phyloP scores from a whole-genome alignment of 2,797 vertebrate species.

The Podarcis siculus region DNA sequence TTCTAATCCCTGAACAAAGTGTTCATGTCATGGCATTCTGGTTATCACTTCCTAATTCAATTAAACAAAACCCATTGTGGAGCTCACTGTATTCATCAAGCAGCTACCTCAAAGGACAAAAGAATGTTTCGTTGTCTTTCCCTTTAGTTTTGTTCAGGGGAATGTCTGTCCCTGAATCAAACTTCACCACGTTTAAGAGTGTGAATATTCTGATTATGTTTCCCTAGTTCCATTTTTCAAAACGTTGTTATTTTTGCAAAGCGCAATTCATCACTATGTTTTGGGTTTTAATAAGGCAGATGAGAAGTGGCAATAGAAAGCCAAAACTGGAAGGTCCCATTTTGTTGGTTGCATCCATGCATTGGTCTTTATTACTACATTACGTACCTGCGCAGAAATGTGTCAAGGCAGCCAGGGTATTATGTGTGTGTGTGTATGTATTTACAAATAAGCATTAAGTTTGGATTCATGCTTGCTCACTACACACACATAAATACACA shows the following conservation, averaged over 20 bases:
- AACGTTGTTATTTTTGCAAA: not conserved
- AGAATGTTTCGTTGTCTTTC: not conserved
- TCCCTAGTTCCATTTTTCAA: not conserved
- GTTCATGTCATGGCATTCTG: not conserved
- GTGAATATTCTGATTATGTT: slow-evolving; percentile 7
- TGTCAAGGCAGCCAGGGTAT: not conserved
- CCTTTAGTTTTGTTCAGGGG: not conserved
- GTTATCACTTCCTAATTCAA: not conserved
- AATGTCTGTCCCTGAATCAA: not conserved
- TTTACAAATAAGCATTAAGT: not conserved
- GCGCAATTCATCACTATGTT: not conserved
- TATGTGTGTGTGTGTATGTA: no score
- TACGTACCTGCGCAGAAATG: not conserved
- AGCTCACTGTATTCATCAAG: not conserved
- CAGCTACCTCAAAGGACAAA: not conserved
- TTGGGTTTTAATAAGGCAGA: not conserved
- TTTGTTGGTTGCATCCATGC: not conserved
- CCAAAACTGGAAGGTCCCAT: not conserved
- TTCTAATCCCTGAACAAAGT: not conserved
- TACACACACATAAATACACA: not conserved
- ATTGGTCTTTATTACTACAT: not conserved
- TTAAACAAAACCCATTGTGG: not conserved
- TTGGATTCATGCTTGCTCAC: not conserved
- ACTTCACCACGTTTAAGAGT: not conserved
- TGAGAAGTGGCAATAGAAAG: not conserved